Percentiles rank a stretch among this genome's conserved stretches.
Evolutionary conservation across 2,888 invertebrate species (phyloP).

Genomic region (Ennomos fuscantarius): DNA sequence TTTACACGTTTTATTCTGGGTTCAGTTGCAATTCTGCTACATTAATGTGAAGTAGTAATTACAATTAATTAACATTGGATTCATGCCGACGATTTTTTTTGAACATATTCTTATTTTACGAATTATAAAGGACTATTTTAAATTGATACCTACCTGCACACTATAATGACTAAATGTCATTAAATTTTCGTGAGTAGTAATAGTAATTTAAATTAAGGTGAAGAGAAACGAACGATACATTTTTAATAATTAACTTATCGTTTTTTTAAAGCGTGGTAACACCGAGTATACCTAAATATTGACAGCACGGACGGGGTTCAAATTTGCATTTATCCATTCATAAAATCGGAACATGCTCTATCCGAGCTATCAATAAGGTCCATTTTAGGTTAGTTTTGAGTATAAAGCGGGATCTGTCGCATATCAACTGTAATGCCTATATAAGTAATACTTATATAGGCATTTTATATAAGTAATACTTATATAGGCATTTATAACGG

Average conservation of each 20-base stretch:
- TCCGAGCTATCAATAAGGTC: too few relatives aligned
- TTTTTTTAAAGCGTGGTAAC: background rate
- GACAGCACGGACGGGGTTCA: background rate
- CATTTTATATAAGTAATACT: too few relatives aligned
- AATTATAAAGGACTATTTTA: slow-evolving; percentile 5
- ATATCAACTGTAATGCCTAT: too few relatives aligned
- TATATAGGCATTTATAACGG: too few relatives aligned
- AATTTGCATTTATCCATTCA: too few relatives aligned
- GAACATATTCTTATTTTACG: too few relatives aligned
- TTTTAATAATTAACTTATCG: background rate
- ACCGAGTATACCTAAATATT: background rate
- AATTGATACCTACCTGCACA: slow-evolving; percentile 2
- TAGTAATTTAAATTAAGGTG: slow-evolving; percentile 20
- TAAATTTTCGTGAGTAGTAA: background rate
- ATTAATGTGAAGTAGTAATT: slow-evolving; percentile 56
- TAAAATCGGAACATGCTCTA: too few relatives aligned
- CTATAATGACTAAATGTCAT: too few relatives aligned
- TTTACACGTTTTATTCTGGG: slow-evolving; percentile 42
- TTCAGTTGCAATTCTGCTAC: slow-evolving; percentile 51
- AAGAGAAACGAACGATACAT: slow-evolving; percentile 1
- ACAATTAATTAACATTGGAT: slow-evolving; percentile 55
- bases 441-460: too few relatives aligned
- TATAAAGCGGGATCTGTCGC: too few relatives aligned
- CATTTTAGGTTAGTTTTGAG: too few relatives aligned
- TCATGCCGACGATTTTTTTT: slow-evolving; percentile 44